These are phyloP conservation scores for Scaptomyza montana DNA, from an alignment of 1,140 invertebrate species.

Conservation along the genomic window DNA sequence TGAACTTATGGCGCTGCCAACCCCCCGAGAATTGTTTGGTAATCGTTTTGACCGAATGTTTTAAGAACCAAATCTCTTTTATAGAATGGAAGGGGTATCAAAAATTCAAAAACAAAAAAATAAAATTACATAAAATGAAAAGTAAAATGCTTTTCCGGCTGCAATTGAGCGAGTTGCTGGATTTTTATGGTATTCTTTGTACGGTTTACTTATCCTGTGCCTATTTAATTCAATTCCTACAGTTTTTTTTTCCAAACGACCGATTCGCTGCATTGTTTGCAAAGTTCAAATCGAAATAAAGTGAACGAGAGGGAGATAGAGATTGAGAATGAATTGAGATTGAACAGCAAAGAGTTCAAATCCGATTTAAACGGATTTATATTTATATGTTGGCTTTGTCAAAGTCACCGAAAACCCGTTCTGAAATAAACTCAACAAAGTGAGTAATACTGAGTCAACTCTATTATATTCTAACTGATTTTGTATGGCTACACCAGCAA, in stretches of 20 bases:
- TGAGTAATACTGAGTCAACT: background rate
- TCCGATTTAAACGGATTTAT: slow-evolving; percentile 43
- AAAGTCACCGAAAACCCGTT: slow-evolving; percentile 14
- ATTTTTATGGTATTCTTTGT: slow-evolving; percentile 29
- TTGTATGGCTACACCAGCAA: too few relatives aligned
- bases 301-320: background rate
- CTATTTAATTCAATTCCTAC: slow-evolving; percentile 47
- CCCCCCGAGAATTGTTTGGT: slow-evolving; percentile 41
- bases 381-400: slow-evolving; percentile 37
- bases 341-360: slow-evolving; percentile 24
- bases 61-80: background rate
- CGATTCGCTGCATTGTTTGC: slow-evolving; percentile 27
- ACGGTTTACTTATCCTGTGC: slow-evolving; percentile 28
- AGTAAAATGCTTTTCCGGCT: slow-evolving; percentile 35
- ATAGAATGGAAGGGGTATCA: slow-evolving; percentile 6
- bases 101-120: background rate
- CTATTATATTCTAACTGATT: background rate
- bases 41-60: slow-evolving; percentile 42
- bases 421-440: slow-evolving; percentile 4
- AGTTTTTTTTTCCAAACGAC: background rate
- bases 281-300: slow-evolving; percentile 12
- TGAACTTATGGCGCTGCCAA: slow-evolving; percentile 34
- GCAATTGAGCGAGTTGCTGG: slow-evolving; percentile 22
- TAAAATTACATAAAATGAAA: slow-evolving; percentile 6
- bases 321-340: slow-evolving; percentile 3